A percentile compares a stretch with the other conserved stretches of the same genome.
Evolutionary conservation across 1,140 invertebrate genomes (phyloP).

Genomic region (Hyles euphorbiae): DNA sequence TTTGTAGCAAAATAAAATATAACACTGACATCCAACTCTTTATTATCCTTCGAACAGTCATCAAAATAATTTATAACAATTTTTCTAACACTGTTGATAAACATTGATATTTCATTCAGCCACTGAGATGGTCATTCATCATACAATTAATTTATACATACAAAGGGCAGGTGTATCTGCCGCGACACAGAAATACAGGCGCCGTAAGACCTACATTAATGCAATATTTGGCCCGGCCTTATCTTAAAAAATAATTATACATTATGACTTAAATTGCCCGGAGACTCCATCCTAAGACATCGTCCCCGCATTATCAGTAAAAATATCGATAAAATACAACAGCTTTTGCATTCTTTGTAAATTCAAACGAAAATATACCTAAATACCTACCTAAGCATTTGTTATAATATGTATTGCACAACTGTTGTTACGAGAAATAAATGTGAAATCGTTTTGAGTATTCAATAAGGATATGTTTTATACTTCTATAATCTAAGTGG

Average conservation of each 20-base stretch:
- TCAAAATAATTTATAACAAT: conserved; percentile 78
- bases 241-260: conserved; percentile 70
- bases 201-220: conserved; percentile 64
- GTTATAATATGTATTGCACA: conserved; percentile 70
- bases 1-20: conserved; percentile 40
- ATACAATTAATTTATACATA: conserved; percentile 44
- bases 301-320: conserved; percentile 52
- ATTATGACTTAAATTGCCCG: conserved; percentile 65
- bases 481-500: conserved; percentile 62
- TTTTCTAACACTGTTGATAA: conserved; percentile 74
- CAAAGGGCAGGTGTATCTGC: conserved; percentile 56
- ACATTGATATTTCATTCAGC: conserved; percentile 72
- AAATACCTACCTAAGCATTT: conserved; percentile 70
- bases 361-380: conserved; percentile 72
- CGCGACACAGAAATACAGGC: conserved; percentile 45
- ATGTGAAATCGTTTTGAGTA: conserved; percentile 69
- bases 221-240: conserved; percentile 73
- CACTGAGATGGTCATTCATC: conserved; percentile 68
- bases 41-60: conserved; percentile 77
- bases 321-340: conserved; percentile 74
- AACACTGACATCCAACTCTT: conserved; percentile 75
- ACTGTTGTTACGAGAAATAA: conserved; percentile 62
- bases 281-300: conserved; percentile 33
- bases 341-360: conserved; percentile 70
- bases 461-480: conserved; percentile 72